These are phyloP conservation scores for Leptoclinus maculatus DNA, from an alignment of 2,797 vertebrate species.

Conservation along the genomic window DNA sequence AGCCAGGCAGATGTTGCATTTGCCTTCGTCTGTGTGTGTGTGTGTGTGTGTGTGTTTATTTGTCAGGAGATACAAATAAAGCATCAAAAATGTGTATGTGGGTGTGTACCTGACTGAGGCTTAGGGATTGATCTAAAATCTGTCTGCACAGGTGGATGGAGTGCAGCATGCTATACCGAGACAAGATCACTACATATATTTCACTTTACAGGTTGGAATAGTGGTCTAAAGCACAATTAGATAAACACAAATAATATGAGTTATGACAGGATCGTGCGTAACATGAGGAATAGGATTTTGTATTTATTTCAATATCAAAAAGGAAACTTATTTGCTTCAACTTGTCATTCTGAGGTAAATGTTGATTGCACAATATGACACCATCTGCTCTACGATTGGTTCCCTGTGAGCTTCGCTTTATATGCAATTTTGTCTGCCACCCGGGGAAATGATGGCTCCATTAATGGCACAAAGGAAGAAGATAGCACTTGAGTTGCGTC, in stretches of 20 bases:
- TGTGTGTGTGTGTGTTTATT: slow-evolving; percentile 38
- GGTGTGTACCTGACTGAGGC: slow-evolving; percentile 28
- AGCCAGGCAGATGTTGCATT: slow-evolving; percentile 70
- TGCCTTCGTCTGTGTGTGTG: slow-evolving; percentile 6
- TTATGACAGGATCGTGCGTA: no score
- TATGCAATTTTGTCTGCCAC: no score
- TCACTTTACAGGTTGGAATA: neutral
- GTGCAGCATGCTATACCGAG: neutral
- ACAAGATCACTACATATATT: neutral
- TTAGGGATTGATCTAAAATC: slow-evolving; percentile 32
- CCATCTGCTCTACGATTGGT: neutral
- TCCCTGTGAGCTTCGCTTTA: neutral
- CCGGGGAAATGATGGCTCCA: neutral
- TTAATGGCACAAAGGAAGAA: neutral
- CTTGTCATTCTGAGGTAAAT: neutral
- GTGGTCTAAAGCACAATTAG: neutral
- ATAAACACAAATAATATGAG: neutral
- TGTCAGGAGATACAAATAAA: slow-evolving; percentile 50
- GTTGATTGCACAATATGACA: neutral
- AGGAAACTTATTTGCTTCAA: neutral
- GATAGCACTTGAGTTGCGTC: neutral
- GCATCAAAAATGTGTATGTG: slow-evolving; percentile 34
- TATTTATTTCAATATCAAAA: neutral
- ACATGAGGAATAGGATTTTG: neutral
- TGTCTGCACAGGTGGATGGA: slow-evolving; percentile 19